Conservation (phyloP, 1,140 invertebrate genomes). For the Xylocopa sonorina region DNA sequence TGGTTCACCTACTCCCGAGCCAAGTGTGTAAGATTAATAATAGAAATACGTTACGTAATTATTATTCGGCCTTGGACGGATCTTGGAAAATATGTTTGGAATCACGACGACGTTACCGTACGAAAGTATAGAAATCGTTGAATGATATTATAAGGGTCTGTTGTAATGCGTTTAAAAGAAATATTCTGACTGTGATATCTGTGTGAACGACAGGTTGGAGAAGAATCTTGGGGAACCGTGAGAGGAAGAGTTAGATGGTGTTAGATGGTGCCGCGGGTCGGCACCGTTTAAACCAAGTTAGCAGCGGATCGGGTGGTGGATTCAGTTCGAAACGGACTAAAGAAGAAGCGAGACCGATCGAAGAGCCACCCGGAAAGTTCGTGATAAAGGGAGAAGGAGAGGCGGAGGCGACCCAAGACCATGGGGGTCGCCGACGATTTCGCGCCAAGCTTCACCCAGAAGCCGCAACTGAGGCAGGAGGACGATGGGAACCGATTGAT, state of each 20-base stretch:
- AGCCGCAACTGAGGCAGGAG: conserved; percentile 96
- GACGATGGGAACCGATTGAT: conserved; percentile 97
- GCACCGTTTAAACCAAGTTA: conserved; percentile 57
- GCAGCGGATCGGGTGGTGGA: not conserved
- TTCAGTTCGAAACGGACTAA: not conserved
- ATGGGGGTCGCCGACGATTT: conserved; percentile 96
- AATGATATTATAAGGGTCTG: not conserved
- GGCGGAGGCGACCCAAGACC: conserved; percentile 69
- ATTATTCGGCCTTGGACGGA: conserved; percentile 70
- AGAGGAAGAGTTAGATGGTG: conserved; percentile 1
- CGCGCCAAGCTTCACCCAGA: conserved; percentile 98
- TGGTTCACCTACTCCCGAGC: conserved; percentile 78
- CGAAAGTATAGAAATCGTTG: not conserved
- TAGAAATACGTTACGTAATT: conserved; percentile 77
- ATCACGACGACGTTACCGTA: conserved; percentile 29
- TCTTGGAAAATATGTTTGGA: conserved; percentile 66
- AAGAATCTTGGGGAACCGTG: not conserved
- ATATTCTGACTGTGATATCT: not conserved
- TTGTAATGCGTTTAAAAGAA: no score
- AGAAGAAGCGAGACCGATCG: conserved; percentile 12
- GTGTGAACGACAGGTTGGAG: not conserved
- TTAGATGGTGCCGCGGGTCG: conserved; percentile 69
- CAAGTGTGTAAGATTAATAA: conserved; percentile 79
- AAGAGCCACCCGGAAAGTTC: conserved; percentile 18
- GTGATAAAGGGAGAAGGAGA: conserved; percentile 41